These are phyloP conservation scores for Smutsia temminckii DNA, from an alignment of 2,797 vertebrate species.

Conservation along the genomic window DNA sequence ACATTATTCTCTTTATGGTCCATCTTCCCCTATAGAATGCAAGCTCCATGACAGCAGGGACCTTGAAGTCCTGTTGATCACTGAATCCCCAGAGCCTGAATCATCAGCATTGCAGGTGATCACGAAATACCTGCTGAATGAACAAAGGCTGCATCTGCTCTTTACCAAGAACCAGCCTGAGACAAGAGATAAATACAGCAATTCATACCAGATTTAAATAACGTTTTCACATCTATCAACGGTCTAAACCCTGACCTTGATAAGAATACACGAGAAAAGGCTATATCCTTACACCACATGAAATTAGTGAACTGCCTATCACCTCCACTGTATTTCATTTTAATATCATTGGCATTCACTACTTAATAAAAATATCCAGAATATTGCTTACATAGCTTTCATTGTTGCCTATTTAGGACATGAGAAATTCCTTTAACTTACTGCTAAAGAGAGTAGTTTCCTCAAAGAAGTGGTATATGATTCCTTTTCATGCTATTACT, in stretches of 20 bases:
- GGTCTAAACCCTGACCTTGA: neutral
- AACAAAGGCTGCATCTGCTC: neutral
- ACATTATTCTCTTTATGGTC: neutral
- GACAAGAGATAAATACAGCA: neutral
- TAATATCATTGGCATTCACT: neutral
- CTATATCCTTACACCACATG: neutral
- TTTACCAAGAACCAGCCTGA: neutral
- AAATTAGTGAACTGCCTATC: neutral
- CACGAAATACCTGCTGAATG: neutral
- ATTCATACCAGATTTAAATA: neutral
- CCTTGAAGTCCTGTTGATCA: neutral
- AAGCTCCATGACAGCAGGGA: neutral
- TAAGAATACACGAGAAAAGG: neutral
- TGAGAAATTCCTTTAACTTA: constrained; percentile 19
- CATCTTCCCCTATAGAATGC: neutral
- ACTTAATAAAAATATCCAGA: neutral
- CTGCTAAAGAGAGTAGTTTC: neutral
- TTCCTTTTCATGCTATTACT: neutral
- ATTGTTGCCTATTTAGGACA: neutral
- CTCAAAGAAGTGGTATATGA: neutral
- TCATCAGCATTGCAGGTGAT: neutral
- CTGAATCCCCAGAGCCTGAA: neutral
- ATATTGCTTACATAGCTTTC: neutral
- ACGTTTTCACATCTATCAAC: neutral
- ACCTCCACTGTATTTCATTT: neutral